These are phyloP conservation scores for Oceanodroma tethys DNA, from an alignment of 2,113 vertebrate species.

Conservation along the genomic window DNA sequence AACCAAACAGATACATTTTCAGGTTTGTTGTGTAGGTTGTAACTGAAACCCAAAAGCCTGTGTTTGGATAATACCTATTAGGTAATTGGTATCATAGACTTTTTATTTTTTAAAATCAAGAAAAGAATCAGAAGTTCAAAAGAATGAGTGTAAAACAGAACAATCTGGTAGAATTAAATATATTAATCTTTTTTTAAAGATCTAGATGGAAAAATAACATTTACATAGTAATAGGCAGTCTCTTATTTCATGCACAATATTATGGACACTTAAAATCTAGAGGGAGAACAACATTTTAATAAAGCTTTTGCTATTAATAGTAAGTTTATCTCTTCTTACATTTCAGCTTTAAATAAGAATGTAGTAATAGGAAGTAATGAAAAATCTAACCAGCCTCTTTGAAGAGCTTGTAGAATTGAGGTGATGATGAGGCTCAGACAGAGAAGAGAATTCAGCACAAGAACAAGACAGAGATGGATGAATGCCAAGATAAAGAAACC, in stretches of 20 bases:
- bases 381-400: slow-evolving; percentile 1
- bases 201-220: neutral
- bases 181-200: neutral
- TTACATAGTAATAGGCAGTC: neutral
- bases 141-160: neutral
- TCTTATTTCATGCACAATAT: neutral
- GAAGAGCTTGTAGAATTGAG: neutral
- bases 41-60: neutral
- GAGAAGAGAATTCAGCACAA: slow-evolving; percentile 32
- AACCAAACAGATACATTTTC: neutral
- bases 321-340: neutral
- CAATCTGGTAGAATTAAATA: neutral
- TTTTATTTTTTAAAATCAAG: neutral
- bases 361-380: slow-evolving; percentile 43
- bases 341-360: slow-evolving; percentile 32
- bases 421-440: neutral
- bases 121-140: neutral
- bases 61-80: neutral
- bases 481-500: slow-evolving; percentile 45
- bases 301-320: neutral
- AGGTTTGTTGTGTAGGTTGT: neutral
- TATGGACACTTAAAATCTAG: neutral
- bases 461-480: neutral
- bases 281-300: neutral
- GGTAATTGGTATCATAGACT: neutral